phyloP scores from a whole-genome alignment of 2,797 vertebrate species.

The Oryzias dopingdopingensis region DNA sequence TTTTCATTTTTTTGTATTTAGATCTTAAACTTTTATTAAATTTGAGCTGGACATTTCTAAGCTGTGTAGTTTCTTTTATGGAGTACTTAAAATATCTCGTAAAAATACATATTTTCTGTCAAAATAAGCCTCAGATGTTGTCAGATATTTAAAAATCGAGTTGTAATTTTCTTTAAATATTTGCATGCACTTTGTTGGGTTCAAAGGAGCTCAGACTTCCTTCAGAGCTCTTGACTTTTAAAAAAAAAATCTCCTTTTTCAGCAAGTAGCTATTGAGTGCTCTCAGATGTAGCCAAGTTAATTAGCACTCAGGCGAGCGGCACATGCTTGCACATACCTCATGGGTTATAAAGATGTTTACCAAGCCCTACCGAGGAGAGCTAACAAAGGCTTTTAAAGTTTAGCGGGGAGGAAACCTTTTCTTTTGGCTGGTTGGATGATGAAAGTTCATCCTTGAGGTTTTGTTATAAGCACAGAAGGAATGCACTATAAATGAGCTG shows the following conservation, averaged over 20 bases:
- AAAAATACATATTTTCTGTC: too few species aligned
- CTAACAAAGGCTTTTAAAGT: slow-evolving; percentile 67
- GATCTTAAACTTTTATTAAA: too few species aligned
- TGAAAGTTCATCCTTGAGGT: slow-evolving; percentile 64
- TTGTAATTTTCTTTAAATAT: background rate
- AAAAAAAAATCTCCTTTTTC: slow-evolving; percentile 28
- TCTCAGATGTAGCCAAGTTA: slow-evolving; percentile 76
- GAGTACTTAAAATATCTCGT: too few species aligned
- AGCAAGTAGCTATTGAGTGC: slow-evolving; percentile 69
- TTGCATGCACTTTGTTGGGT: slow-evolving; percentile 6
- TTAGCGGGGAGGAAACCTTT: slow-evolving; percentile 53
- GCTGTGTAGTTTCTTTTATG: too few species aligned
- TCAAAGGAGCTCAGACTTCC: slow-evolving; percentile 42
- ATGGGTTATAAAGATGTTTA: slow-evolving; percentile 73
- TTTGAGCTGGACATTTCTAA: too few species aligned
- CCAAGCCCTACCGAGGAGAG: slow-evolving; percentile 57
- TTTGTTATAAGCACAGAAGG: slow-evolving; percentile 54
- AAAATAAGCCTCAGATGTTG: too few species aligned
- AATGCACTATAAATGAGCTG: slow-evolving; percentile 62
- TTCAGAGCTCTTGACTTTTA: slow-evolving; percentile 54
- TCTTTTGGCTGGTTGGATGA: slow-evolving; percentile 43
- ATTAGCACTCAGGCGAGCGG: slow-evolving; percentile 69
- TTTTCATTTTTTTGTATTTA: slow-evolving; percentile 43
- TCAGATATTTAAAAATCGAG: background rate
- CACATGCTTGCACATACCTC: slow-evolving; percentile 70